Percentiles rank a stretch among this genome's conserved stretches.
These are phyloP conservation scores for Cynopterus sphinx DNA, from an alignment of 2,797 vertebrate genomes.

Conservation along the genomic window DNA sequence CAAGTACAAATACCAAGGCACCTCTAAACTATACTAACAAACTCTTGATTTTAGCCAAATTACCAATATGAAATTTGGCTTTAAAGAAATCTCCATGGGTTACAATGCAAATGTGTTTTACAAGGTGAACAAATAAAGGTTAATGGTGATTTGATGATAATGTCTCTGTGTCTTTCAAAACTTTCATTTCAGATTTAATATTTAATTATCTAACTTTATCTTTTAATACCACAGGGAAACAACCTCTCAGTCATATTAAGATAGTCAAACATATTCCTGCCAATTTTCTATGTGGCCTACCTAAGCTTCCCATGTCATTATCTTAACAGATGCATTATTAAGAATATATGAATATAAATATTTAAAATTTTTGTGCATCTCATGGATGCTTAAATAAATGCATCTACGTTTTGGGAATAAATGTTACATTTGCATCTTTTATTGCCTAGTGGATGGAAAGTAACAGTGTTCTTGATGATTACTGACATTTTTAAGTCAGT, in stretches of 20 bases:
- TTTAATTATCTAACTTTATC: slow-evolving; percentile 35
- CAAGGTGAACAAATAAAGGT: neutral
- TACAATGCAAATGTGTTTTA: slow-evolving; percentile 3
- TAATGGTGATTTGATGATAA: neutral
- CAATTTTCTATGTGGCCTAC: neutral
- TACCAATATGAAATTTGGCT: neutral
- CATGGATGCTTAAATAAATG: slow-evolving; percentile 33
- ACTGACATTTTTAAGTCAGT: neutral
- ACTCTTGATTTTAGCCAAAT: neutral
- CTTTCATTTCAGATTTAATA: slow-evolving; percentile 31
- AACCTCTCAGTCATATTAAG: neutral
- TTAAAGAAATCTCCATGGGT: slow-evolving; percentile 37
- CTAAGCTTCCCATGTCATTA: neutral
- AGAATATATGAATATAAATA: slow-evolving; percentile 48
- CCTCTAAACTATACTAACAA: neutral
- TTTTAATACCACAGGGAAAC: neutral
- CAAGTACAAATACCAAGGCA: neutral
- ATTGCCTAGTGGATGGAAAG: neutral
- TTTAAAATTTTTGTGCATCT: neutral
- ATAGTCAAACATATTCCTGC: slow-evolving; percentile 27
- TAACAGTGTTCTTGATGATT: neutral
- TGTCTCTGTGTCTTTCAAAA: slow-evolving; percentile 26
- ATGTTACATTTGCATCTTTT: neutral
- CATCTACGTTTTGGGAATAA: neutral
- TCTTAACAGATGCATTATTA: slow-evolving; percentile 42